Conservation (phyloP, 2,888 invertebrate genomes). For the Drosophila nr. fundita region DNA sequence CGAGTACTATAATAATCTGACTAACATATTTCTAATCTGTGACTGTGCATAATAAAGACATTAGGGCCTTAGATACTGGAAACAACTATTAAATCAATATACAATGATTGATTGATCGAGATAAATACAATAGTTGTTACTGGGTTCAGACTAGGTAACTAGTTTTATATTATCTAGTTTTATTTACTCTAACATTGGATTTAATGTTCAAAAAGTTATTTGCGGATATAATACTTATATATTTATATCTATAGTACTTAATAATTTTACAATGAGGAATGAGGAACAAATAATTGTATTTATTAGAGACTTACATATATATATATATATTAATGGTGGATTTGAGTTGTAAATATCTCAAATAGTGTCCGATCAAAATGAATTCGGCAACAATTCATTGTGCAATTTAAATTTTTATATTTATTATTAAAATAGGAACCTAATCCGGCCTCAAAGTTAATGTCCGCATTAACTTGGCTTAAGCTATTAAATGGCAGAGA, state of each 20-base stretch:
- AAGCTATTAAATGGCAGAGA: not conserved
- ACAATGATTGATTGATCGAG: constrained; percentile 4
- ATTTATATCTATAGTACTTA: not conserved
- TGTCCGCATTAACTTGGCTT: not conserved
- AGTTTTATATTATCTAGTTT: not conserved
- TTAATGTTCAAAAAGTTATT: too few species aligned
- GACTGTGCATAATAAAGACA: not conserved
- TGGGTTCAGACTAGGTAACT: not conserved
- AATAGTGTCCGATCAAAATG: not conserved
- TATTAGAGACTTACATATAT: not conserved
- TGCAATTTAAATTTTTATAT: not conserved
- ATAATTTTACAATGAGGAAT: not conserved
- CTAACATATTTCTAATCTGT: not conserved
- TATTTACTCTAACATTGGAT: not conserved
- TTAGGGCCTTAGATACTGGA: not conserved
- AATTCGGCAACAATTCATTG: not conserved
- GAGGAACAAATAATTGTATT: not conserved
- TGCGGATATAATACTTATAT: not conserved
- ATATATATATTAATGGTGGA: not conserved
- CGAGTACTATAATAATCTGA: not conserved
- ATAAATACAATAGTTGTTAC: not conserved
- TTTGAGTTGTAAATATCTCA: not conserved
- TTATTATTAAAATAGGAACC: not conserved
- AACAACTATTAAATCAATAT: not conserved
- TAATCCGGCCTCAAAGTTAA: not conserved